These are phyloP conservation scores for Anhinga anhinga DNA, from an alignment of 2,113 vertebrate genomes.

Conservation along the genomic window DNA sequence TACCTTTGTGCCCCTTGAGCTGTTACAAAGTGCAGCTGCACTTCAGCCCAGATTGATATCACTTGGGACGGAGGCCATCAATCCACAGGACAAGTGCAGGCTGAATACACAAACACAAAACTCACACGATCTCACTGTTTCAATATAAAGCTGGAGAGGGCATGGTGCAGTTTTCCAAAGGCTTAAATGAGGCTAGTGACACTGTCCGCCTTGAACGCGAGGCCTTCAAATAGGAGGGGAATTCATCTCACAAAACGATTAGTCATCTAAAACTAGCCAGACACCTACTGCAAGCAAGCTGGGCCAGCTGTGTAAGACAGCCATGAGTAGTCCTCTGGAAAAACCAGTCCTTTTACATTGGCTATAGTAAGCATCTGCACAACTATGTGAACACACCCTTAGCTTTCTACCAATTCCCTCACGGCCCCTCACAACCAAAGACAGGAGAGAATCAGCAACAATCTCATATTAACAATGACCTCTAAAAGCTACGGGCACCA, in stretches of 20 bases:
- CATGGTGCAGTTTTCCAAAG: neutral
- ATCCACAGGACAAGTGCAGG: conserved; percentile 31
- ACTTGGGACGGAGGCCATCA: neutral
- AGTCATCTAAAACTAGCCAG: neutral
- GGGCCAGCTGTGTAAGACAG: neutral
- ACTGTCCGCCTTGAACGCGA: neutral
- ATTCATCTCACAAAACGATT: neutral
- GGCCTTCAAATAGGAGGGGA: neutral
- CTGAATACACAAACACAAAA: conserved; percentile 16
- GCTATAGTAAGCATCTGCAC: neutral
- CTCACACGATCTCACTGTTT: neutral
- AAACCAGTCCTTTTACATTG: neutral
- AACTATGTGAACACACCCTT: neutral
- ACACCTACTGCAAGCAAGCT: neutral
- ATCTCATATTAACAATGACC: neutral
- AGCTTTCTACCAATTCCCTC: neutral
- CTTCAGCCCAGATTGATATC: conserved; percentile 49
- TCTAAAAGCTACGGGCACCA: neutral
- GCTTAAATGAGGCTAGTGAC: neutral
- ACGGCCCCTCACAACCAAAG: neutral
- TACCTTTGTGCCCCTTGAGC: conserved; percentile 35
- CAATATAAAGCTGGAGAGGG: fast-evolving
- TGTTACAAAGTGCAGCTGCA: conserved; percentile 63
- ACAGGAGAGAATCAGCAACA: neutral
- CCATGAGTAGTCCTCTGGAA: neutral